Base-by-base conservation (phyloP, 2,888 invertebrate species). In the Monoplex corrugatus region DNA sequence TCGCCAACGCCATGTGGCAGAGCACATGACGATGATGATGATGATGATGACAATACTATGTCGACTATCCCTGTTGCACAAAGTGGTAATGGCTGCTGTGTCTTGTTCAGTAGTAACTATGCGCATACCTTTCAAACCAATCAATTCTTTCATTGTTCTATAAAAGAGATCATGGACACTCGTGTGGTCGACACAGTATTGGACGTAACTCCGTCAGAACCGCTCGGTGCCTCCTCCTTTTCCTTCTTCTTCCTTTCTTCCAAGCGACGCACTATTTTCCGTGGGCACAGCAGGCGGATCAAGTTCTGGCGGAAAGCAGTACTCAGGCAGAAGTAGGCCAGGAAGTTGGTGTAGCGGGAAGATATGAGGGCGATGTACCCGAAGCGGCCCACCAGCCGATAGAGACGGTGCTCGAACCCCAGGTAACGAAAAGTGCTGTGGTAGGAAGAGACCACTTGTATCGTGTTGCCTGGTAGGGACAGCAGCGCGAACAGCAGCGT, bases 341-440 rank as follows among this genome's bases (percentile, higher is more conserved):
- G 83, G 19, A 83, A 83, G 32, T n/a, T 83, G 83, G 83, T 50
- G 83, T 83, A 83, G 83, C 83, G 83, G 44, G 82, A 44, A 38
- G 44, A 43, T 23, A 83, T 28, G 50, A 83, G 32, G 32, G 83
- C 83, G 13, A 83, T 2, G 6, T 40, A 83, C 50, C 32, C 45
- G 83, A 83, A 83, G 45, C 83, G 83, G 45, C 32, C 16, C n/a
- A 50, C 50, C 83, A 83, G 83, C 8, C 32, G 32, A 50, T 83
- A 83, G 45, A 83, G 83, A 0, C 83, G 83, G 83, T 83, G 83
- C 50, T 83, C 83, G 50, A 83, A 83, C 45, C 83, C 83, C 83
- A 23, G 83, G 50, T 32, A 83, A 16, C 50, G 32, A 32, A 83
- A 83, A 10, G 83, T 83, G 50, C 2, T 0, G 83, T 83, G 45